A percentile compares a stretch with the other conserved stretches of the same genome.
These are phyloP conservation scores for Protosalanx chinensis DNA, from an alignment of 2,797 vertebrate species.

Conservation along the genomic window DNA sequence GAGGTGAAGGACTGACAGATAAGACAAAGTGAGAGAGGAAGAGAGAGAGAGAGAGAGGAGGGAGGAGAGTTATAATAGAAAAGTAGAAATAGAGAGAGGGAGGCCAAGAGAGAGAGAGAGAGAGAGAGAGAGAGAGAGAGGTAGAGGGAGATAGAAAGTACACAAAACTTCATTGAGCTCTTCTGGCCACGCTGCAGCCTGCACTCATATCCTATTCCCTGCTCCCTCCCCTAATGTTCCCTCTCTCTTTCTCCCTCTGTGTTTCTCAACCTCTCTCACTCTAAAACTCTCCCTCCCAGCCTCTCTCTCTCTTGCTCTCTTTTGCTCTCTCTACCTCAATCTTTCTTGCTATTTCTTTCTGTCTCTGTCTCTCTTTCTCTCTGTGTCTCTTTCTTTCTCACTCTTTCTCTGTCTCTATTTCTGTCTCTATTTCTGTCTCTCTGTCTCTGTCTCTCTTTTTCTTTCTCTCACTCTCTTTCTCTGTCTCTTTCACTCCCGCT, in stretches of 20 bases:
- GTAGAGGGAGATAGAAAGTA: conserved; percentile 8
- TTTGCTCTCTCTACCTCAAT: conserved; percentile 56
- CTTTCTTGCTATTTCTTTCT: conserved; percentile 38
- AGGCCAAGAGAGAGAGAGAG: too few species aligned
- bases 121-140: neutral
- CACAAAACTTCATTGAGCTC: conserved; percentile 71
- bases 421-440: too few species aligned
- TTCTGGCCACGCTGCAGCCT: conserved; percentile 64
- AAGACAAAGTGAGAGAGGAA: conserved; percentile 16
- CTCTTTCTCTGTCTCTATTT: too few species aligned
- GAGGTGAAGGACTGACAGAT: neutral
- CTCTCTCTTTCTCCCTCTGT: conserved; percentile 30
- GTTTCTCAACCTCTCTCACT: conserved; percentile 31
- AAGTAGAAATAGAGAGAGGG: conserved; percentile 1
- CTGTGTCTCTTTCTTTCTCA: too few species aligned
- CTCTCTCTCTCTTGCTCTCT: conserved; percentile 39
- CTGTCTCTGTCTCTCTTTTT: too few species aligned
- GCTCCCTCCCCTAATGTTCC: conserved; percentile 6
- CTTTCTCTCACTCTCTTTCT: too few species aligned
- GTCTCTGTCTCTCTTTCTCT: too few species aligned
- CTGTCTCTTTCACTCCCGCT: too few species aligned
- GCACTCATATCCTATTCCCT: conserved; percentile 20
- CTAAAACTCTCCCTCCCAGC: conserved; percentile 21
- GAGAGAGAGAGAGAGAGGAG: neutral
- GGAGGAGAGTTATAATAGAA: neutral